Evolutionary conservation across 2,888 invertebrate genomes (phyloP), one percentile per base, ranked within the genome.

Genomic region (Lithophane socia): DNA sequence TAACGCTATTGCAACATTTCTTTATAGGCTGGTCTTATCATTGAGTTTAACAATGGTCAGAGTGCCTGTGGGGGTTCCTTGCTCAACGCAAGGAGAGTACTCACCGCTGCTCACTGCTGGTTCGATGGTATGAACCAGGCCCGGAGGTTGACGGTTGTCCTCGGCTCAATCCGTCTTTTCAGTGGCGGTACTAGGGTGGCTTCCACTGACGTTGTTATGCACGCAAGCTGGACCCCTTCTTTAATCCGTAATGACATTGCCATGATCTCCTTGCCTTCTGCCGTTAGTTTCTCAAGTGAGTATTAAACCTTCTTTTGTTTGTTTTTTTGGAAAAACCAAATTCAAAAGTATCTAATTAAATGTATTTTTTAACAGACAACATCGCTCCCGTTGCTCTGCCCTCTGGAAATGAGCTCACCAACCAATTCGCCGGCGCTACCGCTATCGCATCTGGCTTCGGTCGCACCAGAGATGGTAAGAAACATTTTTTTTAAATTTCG

Each of bases 41-140:
- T 13, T 37, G 60, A 65, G 0, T 64, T 73, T 16, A 24, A 13
- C 8, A 10, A 1, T 65, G 12, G 37, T 0, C 73, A 54, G 37
- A 72, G 24, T 84, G 87, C 24, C 71, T 95, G 95, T 73, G 94
- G 95, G n/a, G 94, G 91, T 24, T 88, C 92, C 12, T 86, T 95
- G 5, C 69, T 83, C 3, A 78, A 83, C n/a, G 91, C 87, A 80
- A 75, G 66, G 93, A 94, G 24, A 94, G 94, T 49, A 87, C 85
- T 49, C 90, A 94, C 75, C 10, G 75, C 75, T 21, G 75, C 77
- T 54, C 81, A 79, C 60, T 77, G 77, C 54, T 77, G 77, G 79
- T 66, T 49, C 10, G 78, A 80, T 54, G 78, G 78, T 18, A 0
- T 10, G n/a, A 77, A 80, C 80, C 77, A 80, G 18, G 77, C 24